Evolutionary conservation across 1,140 invertebrate species (phyloP), one percentile per base, ranked within the genome.

Genomic region (Babylonia areolata): DNA sequence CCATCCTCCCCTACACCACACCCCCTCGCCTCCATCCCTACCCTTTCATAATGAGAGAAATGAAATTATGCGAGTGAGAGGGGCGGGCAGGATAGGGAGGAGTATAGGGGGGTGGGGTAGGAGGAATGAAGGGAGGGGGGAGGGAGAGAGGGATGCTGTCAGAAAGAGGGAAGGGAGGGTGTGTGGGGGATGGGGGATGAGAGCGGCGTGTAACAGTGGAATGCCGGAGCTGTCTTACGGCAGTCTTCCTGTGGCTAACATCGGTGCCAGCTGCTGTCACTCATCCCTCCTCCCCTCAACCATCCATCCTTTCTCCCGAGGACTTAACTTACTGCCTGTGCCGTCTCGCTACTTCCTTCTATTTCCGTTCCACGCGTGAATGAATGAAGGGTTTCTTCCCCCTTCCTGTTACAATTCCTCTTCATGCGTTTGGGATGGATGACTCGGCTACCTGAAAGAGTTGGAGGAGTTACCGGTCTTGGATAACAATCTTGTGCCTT

Each of bases 21-120:
- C 58, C 35, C 20, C 81, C 12, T 39, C 28, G 54, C 35, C 58
- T 39, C 20, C 2, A 79, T 35, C 58, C 37, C 78, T 39, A 23
- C 81, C n/a, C 28, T n/a, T 80, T 80, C 64, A 85, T 87, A 87
- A 87, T 87, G 87, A 87, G 84, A 69, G 51, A 87, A 83, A 87
- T 85, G 87, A 85, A 85, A 85, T 79, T 87, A 82, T 86, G 85
- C 42, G 58, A 64, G 58, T 1, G 58, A 11, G 58, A 64, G 58
- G 58, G 58, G 17, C 15, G 6, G 0, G 58, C 17, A 64, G 58
- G 28, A 64, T 20, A 64, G 20, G 58, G 58, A 46, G 51, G 39
- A 46, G 42, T 86, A n/a, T 37, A 81, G 75, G 79, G 73, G 51
- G 54, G 75, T 54, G 54, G 23, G 77, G 77, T 42, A 85, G 28